Evolutionary conservation across 2,888 invertebrate genomes (phyloP), one percentile per base, ranked within the genome.

Genomic region (Clunio marinus): DNA sequence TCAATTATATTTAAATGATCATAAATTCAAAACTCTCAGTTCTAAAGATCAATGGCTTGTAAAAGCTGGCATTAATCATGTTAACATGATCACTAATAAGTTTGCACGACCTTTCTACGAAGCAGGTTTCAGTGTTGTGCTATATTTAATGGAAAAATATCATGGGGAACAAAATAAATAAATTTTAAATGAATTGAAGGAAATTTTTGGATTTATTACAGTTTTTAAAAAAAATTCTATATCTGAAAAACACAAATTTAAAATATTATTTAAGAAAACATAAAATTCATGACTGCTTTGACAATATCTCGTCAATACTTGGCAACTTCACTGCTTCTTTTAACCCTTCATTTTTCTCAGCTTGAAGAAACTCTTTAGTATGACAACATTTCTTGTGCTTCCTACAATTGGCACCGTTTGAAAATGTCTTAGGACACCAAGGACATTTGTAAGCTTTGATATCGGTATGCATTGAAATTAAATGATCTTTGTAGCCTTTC

Each of bases 21-120:
- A 41, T 2, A 69, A 70, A 69, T 71, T 70, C 25, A 22, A 65
- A 22, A n/a, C 63, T 8, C 20, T 72, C 20, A 70, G 32, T 20
- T 1, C 1, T 4, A 65, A 57, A 27, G 46, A 27, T 35, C 69
- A 69, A 51, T 45, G 5, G 2, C n/a, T 32, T 13, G 24, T 70
- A 0, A 57, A 45, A 24, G 4, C 25, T 20, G 2, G 10, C 20
- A 13, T 20, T 15, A 1, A 32, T 35, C 46, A 55, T 22, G n/a
- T 27, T 2, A 27, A 32, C n/a, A n/a, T n/a, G n/a, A n/a, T n/a
- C n/a, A n/a, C n/a, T n/a, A n/a, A n/a, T n/a, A n/a, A n/a, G n/a
- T n/a, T n/a, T n/a, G n/a, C n/a, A n/a, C n/a, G n/a, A n/a, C n/a
- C n/a, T n/a, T n/a, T n/a, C n/a, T n/a, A n/a, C n/a, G n/a, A n/a